Conservation (phyloP, 2,113 vertebrate genomes). For the Micronycteris hirsuta region DNA sequence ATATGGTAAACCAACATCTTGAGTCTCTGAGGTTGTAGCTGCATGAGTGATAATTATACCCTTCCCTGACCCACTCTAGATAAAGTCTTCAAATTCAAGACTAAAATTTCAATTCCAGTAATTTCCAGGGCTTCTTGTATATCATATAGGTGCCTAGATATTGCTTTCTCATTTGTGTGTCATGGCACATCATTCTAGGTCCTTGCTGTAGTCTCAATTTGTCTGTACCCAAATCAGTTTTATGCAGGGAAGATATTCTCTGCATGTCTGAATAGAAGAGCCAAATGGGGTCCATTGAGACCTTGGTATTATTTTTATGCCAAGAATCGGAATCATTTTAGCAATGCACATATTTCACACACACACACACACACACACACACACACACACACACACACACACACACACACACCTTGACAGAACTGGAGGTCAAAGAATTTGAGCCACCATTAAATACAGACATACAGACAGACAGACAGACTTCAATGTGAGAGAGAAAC, state of each 20-base stretch:
- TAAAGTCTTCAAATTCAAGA: neutral
- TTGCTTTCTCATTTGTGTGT: neutral
- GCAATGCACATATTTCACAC: neutral
- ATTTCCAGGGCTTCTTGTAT: neutral
- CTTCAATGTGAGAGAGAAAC: too few relatives aligned
- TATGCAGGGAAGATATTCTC: neutral
- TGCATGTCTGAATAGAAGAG: neutral
- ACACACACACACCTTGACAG: neutral
- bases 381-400: too few relatives aligned
- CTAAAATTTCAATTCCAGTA: neutral
- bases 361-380: too few relatives aligned
- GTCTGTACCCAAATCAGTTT: neutral
- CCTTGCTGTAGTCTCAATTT: neutral
- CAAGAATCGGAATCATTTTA: neutral
- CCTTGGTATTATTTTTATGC: slow-evolving; percentile 1
- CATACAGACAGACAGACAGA: too few relatives aligned
- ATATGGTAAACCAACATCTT: slow-evolving; percentile 23
- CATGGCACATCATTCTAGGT: neutral
- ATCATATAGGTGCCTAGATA: neutral
- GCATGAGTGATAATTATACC: slow-evolving; percentile 5
- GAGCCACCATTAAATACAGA: neutral
- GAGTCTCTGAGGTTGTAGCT: neutral
- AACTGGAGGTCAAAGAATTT: neutral
- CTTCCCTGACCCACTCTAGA: neutral
- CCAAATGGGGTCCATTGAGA: neutral